phyloP scores from a whole-genome alignment of 92 coral and sea anemone genomes.

The Hydrozoanthus gracilis region DNA sequence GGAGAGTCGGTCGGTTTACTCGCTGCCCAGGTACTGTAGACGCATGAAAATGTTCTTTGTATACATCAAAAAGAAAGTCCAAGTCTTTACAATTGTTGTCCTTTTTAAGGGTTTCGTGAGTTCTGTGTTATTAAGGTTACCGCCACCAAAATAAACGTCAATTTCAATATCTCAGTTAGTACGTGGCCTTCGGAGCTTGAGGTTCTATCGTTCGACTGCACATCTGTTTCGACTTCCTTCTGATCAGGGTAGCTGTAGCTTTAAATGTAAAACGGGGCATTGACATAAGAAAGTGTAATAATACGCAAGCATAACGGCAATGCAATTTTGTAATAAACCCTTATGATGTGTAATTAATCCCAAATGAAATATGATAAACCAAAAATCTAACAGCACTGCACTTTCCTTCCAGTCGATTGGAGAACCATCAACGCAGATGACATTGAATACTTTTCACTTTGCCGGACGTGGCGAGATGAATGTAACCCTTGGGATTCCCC shows the following conservation, averaged over 20 bases:
- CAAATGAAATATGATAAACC: background rate
- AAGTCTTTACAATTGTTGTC: background rate
- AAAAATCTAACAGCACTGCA: background rate
- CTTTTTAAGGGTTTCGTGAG: too few species aligned
- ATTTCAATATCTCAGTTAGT: too few species aligned
- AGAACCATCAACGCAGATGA: constrained; percentile 99
- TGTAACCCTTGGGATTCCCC: constrained; percentile 95
- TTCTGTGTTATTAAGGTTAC: too few species aligned
- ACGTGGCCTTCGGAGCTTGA: too few species aligned
- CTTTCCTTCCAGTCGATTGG: constrained; percentile 84
- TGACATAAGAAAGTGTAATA: too few species aligned
- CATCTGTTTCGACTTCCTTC: too few species aligned
- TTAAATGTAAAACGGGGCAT: too few species aligned
- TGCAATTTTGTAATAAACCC: too few species aligned
- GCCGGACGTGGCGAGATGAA: constrained; percentile 99
- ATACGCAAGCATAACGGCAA: too few species aligned
- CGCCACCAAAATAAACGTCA: too few species aligned
- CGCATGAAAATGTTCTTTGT: background rate
- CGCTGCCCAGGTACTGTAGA: constrained; percentile 68
- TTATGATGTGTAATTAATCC: background rate
- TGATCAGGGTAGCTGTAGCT: too few species aligned
- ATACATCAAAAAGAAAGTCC: background rate
- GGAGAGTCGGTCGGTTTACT: constrained; percentile 96
- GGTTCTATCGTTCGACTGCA: too few species aligned
- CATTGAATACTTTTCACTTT: constrained; percentile 96